Evolutionary conservation across 2,888 invertebrate genomes (phyloP).

Genomic region (Muscina levida): DNA sequence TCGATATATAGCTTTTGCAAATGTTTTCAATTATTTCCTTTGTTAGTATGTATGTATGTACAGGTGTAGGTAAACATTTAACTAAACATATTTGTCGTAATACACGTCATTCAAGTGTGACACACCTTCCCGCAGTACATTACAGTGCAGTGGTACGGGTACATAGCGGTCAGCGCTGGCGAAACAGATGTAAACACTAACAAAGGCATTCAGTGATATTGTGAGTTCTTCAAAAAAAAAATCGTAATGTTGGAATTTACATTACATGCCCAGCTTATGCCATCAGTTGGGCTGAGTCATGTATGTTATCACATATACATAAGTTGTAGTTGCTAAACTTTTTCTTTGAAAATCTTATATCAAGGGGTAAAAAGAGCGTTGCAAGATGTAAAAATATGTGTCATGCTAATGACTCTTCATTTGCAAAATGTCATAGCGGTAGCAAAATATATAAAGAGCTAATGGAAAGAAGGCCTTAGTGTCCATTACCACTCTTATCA

Average conservation of each 20-base stretch:
- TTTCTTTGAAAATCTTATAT: constrained; percentile 28
- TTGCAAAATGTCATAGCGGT: constrained; percentile 13
- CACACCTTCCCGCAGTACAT: constrained; percentile 48
- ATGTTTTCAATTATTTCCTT: too few species aligned
- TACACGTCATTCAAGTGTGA: constrained; percentile 42
- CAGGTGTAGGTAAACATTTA: too few species aligned
- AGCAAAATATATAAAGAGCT: constrained; percentile 37
- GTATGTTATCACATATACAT: constrained; percentile 38
- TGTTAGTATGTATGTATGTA: too few species aligned
- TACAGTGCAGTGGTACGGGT: constrained; percentile 14
- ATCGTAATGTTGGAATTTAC: constrained; percentile 42
- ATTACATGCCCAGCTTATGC: not conserved
- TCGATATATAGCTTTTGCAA: too few species aligned
- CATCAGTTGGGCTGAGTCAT: constrained; percentile 48
- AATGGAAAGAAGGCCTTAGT: not conserved
- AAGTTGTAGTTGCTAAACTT: constrained; percentile 11
- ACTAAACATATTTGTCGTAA: not conserved
- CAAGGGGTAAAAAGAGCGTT: not conserved
- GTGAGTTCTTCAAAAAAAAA: constrained; percentile 33
- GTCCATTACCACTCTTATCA: not conserved
- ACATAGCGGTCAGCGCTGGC: constrained; percentile 28
- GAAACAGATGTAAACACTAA: constrained; percentile 18
- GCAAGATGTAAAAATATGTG: constrained; percentile 9
- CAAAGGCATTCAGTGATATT: constrained; percentile 21
- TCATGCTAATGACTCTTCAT: constrained; percentile 33